Conservation (phyloP, 2,797 vertebrate genomes). For the Dendrocincla fuliginosa region DNA sequence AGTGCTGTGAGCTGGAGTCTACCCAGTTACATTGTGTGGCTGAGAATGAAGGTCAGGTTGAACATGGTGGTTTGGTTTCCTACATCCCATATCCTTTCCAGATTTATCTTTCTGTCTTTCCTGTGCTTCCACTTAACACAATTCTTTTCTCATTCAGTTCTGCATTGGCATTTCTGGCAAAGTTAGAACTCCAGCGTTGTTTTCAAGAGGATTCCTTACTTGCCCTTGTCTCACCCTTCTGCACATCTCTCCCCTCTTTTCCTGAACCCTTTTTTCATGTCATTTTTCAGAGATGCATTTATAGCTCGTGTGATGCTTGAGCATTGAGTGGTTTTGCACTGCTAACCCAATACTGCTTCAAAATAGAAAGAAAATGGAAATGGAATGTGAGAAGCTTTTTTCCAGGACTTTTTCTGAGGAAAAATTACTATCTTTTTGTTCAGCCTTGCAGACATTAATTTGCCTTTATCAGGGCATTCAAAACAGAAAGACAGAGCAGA, state of each 20-base stretch:
- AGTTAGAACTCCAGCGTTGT: background rate
- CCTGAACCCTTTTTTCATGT: background rate
- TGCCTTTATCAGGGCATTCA: background rate
- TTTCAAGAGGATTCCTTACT: background rate
- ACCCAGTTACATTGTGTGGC: background rate
- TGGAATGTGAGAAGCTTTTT: background rate
- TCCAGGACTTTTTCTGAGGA: background rate
- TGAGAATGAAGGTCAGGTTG: rapidly evolving
- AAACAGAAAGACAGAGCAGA: background rate
- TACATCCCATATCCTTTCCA: background rate
- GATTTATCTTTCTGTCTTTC: background rate
- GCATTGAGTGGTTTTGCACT: background rate
- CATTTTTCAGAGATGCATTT: background rate
- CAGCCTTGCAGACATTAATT: background rate
- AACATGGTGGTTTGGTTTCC: background rate
- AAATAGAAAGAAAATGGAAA: background rate
- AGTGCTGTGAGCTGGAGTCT: background rate
- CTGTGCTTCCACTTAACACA: background rate
- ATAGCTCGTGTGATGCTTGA: background rate
- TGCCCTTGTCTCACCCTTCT: background rate
- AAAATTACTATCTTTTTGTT: background rate
- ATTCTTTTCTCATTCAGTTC: background rate
- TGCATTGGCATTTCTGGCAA: background rate
- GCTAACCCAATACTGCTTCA: background rate
- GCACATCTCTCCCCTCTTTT: background rate